These are phyloP conservation scores for Strix uralensis DNA, from an alignment of 2,113 vertebrate species.

Conservation along the genomic window DNA sequence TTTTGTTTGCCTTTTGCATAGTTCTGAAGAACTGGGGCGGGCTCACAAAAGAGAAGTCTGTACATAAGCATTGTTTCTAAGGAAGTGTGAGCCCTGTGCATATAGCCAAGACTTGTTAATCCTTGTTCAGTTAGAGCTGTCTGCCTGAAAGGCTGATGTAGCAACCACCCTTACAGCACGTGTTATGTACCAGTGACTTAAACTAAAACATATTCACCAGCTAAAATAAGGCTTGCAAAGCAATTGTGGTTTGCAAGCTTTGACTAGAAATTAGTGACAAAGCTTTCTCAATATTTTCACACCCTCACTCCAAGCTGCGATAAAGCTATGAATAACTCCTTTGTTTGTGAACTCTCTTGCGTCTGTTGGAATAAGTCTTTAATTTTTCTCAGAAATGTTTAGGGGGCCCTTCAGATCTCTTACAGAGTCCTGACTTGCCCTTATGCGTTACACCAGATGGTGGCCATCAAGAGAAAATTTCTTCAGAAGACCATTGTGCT, in stretches of 20 bases:
- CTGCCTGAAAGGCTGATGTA: neutral
- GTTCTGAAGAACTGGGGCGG: neutral
- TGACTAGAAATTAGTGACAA: slow-evolving; percentile 25
- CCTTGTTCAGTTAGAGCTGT: neutral
- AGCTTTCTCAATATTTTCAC: slow-evolving; percentile 31
- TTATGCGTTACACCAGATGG: neutral
- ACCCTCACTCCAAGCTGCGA: neutral
- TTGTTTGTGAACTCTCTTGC: neutral
- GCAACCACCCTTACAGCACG: neutral
- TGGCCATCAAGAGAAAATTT: neutral
- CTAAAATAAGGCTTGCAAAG: slow-evolving; percentile 1
- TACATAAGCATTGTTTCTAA: neutral
- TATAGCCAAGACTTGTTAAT: neutral
- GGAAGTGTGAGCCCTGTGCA: neutral
- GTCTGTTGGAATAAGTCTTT: neutral
- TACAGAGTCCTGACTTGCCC: neutral
- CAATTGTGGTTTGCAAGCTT: slow-evolving; percentile 6
- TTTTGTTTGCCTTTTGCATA: neutral
- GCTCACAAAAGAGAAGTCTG: neutral
- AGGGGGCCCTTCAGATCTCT: neutral
- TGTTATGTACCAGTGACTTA: neutral
- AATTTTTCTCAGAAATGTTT: neutral
- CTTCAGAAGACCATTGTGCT: neutral
- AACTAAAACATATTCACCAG: neutral
- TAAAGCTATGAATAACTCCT: slow-evolving; percentile 21